phyloP scores from a whole-genome alignment of 2,888 invertebrate species.

The Phaonia tiefii region DNA sequence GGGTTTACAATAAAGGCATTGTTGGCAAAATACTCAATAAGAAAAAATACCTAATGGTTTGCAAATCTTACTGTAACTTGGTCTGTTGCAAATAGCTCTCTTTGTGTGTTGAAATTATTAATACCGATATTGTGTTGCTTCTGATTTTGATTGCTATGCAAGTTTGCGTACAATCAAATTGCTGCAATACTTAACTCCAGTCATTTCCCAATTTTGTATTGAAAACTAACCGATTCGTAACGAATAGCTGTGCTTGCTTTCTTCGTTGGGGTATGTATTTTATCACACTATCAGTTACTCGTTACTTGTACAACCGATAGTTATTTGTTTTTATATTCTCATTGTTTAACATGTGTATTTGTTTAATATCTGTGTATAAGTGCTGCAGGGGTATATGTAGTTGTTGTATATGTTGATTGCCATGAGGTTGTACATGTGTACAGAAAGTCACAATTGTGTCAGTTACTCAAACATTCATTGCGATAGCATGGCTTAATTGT shows the following conservation, averaged over 20 bases:
- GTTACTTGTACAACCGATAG: conserved; percentile 20
- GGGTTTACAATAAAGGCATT: too few relatives aligned
- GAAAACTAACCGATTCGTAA: background rate
- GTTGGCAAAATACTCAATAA: too few relatives aligned
- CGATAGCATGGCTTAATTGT: conserved; percentile 4
- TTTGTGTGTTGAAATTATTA: too few relatives aligned
- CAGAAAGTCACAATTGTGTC: background rate
- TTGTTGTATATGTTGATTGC: background rate
- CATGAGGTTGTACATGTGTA: background rate
- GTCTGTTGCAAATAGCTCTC: too few relatives aligned
- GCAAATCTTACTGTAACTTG: too few relatives aligned
- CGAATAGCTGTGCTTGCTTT: background rate
- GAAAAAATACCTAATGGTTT: too few relatives aligned
- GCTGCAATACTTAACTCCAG: background rate
- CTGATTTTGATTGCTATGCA: too few relatives aligned
- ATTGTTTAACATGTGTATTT: background rate
- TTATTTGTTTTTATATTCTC: too few relatives aligned
- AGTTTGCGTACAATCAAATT: conserved; percentile 4
- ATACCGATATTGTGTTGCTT: too few relatives aligned
- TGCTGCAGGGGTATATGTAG: too few relatives aligned
- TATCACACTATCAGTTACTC: conserved; percentile 50
- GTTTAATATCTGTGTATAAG: background rate
- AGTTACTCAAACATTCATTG: conserved; percentile 16
- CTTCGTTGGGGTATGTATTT: background rate
- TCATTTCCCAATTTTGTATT: background rate